These are phyloP conservation scores for Bombus confusus DNA, from an alignment of 1,140 invertebrate species.

Conservation along the genomic window DNA sequence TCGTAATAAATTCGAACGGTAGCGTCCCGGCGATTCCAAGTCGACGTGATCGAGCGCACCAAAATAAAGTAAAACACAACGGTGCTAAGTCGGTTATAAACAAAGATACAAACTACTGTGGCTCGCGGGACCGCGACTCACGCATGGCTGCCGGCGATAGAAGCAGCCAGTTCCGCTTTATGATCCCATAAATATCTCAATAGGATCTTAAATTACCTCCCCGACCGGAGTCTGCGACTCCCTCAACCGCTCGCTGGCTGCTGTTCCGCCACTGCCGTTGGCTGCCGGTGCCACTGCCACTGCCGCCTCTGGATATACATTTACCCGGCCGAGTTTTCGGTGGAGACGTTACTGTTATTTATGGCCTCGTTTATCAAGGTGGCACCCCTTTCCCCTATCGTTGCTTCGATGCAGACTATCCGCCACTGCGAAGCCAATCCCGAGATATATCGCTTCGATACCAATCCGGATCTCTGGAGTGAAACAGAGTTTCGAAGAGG, in stretches of 20 bases:
- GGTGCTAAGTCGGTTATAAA: conserved; percentile 62
- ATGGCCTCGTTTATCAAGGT: conserved; percentile 81
- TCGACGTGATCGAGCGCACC: conserved; percentile 52
- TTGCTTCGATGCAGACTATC: conserved; percentile 76
- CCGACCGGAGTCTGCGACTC: conserved; percentile 55
- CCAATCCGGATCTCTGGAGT: conserved; percentile 67
- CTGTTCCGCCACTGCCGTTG: conserved; percentile 50
- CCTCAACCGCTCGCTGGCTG: conserved; percentile 57
- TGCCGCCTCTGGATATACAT: conserved; percentile 70
- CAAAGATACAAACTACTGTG: conserved; percentile 67
- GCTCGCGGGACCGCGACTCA: conserved; percentile 62
- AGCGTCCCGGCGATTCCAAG: conserved; percentile 24
- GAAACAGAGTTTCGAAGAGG: conserved; percentile 55
- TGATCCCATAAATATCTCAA: conserved; percentile 79
- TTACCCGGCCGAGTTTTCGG: conserved; percentile 78
- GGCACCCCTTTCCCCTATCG: conserved; percentile 75
- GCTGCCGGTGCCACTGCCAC: conserved; percentile 36
- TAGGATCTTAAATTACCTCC: conserved; percentile 76
- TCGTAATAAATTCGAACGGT: conserved; percentile 53
- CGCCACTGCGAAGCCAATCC: conserved; percentile 78
- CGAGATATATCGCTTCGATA: conserved; percentile 80
- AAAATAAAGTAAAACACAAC: conserved; percentile 59
- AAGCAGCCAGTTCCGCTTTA: conserved; percentile 75
- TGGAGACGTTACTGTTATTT: conserved; percentile 82
- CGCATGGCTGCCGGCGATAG: conserved; percentile 65